phyloP scores from a whole-genome alignment of 2,113 vertebrate genomes.

The Otolemur garnettii region DNA sequence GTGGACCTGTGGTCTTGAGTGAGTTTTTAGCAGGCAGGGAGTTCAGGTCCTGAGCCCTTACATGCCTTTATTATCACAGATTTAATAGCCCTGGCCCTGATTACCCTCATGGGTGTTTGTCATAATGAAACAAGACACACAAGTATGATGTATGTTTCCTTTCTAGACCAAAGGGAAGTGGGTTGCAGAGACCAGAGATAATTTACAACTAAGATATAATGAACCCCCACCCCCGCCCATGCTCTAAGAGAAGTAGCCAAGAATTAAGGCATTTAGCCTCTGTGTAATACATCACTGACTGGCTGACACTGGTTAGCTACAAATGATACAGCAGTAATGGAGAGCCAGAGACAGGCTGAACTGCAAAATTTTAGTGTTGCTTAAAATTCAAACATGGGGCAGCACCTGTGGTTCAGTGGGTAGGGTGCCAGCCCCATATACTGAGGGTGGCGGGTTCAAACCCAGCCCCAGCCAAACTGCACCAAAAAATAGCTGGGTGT shows the following conservation, averaged over 20 bases:
- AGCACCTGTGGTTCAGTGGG: too few relatives aligned
- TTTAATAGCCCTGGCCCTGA: conserved; percentile 40
- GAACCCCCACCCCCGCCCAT: accelerated
- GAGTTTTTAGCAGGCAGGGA: neutral
- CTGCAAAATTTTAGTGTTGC: neutral
- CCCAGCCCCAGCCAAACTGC: too few relatives aligned
- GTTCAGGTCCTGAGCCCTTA: conserved; percentile 2
- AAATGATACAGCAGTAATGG: neutral
- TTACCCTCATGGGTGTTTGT: neutral
- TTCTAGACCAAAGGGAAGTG: conserved; percentile 19
- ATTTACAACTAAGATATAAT: conserved; percentile 16
- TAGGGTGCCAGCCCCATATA: too few relatives aligned
- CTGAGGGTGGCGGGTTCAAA: too few relatives aligned
- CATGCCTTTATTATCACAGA: neutral
- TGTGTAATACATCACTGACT: neutral
- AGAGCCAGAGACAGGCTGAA: neutral
- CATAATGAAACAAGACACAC: conserved; percentile 40
- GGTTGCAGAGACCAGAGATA: neutral
- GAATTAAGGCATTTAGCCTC: neutral
- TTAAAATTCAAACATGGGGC: neutral
- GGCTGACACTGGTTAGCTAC: neutral
- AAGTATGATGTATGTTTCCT: conserved; percentile 28
- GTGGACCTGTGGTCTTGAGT: neutral
- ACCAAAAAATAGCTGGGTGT: too few relatives aligned
- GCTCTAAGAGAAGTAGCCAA: neutral